Percentiles rank a stretch among this genome's conserved stretches.
These are phyloP conservation scores for Gastrophryne carolinensis DNA, from an alignment of 2,797 vertebrate species.

Conservation along the genomic window DNA sequence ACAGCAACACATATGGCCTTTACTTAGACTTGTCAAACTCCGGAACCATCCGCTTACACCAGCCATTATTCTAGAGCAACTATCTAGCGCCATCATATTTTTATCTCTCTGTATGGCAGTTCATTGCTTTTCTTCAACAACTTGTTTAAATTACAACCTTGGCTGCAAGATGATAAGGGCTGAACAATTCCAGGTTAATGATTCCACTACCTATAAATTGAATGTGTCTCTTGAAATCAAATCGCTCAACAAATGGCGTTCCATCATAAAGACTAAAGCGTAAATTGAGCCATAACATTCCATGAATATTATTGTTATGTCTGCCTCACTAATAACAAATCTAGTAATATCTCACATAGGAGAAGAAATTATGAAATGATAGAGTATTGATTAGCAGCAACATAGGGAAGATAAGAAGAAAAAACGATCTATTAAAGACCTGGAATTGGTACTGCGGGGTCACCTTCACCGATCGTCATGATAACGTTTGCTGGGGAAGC, in stretches of 20 bases:
- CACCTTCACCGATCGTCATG: slow-evolving; percentile 35
- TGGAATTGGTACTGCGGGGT: slow-evolving; percentile 57
- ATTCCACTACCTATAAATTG: slow-evolving; percentile 58
- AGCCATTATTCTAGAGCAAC: slow-evolving; percentile 20
- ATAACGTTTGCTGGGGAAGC: too few species aligned
- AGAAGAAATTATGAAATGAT: slow-evolving; percentile 57
- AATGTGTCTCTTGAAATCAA: slow-evolving; percentile 62
- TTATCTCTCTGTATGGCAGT: slow-evolving; percentile 37
- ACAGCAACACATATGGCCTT: slow-evolving; percentile 18
- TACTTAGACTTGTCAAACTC: slow-evolving; percentile 6
- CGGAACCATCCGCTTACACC: not conserved
- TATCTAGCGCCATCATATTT: slow-evolving; percentile 44
- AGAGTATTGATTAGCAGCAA: slow-evolving; percentile 62
- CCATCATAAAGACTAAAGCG: slow-evolving; percentile 38
- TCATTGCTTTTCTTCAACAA: slow-evolving; percentile 46
- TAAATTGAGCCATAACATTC: slow-evolving; percentile 58
- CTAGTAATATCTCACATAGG: slow-evolving; percentile 58
- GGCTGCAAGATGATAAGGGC: slow-evolving; percentile 45
- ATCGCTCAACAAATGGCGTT: slow-evolving; percentile 53
- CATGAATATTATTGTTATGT: slow-evolving; percentile 57
- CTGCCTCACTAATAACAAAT: slow-evolving; percentile 54
- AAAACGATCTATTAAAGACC: slow-evolving; percentile 59
- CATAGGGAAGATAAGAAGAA: slow-evolving; percentile 59
- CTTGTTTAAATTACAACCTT: slow-evolving; percentile 49
- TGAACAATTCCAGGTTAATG: slow-evolving; percentile 56